Evolutionary conservation across 2,113 vertebrate species (phyloP).

Genomic region (Turdus rufiventris): DNA sequence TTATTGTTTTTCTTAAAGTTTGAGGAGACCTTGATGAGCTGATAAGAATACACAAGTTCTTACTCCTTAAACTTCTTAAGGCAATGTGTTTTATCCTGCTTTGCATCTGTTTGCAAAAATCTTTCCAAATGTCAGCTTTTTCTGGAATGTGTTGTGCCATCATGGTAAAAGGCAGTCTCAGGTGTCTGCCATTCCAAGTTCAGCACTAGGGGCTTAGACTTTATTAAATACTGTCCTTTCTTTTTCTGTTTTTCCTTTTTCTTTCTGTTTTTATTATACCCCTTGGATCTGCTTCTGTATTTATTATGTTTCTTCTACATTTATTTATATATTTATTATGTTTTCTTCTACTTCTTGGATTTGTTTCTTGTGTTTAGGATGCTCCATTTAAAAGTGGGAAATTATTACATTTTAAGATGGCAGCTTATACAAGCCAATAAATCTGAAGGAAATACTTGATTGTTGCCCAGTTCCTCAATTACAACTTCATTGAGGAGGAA

Average conservation of each 20-base stretch:
- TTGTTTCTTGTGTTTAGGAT: background rate
- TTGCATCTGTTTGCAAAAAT: background rate
- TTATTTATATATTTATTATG: background rate
- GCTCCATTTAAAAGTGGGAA: background rate
- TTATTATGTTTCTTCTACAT: no score
- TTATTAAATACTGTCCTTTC: background rate
- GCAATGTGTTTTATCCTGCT: background rate
- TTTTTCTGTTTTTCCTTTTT: background rate
- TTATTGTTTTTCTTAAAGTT: background rate
- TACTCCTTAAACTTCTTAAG: background rate
- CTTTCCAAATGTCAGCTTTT: background rate
- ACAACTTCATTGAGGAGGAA: background rate
- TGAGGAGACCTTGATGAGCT: background rate
- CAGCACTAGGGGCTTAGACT: background rate
- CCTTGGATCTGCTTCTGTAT: background rate
- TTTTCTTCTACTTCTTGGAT: background rate
- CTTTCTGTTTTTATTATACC: background rate
- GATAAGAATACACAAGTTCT: background rate
- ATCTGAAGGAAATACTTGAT: background rate
- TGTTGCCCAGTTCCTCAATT: background rate
- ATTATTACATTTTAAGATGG: background rate
- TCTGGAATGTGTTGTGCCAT: background rate
- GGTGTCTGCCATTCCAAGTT: background rate
- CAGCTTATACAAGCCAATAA: background rate
- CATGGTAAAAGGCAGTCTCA: background rate